Evolutionary conservation across 2,888 invertebrate species (phyloP).

Genomic region (Acanthosepion pharaonis): DNA sequence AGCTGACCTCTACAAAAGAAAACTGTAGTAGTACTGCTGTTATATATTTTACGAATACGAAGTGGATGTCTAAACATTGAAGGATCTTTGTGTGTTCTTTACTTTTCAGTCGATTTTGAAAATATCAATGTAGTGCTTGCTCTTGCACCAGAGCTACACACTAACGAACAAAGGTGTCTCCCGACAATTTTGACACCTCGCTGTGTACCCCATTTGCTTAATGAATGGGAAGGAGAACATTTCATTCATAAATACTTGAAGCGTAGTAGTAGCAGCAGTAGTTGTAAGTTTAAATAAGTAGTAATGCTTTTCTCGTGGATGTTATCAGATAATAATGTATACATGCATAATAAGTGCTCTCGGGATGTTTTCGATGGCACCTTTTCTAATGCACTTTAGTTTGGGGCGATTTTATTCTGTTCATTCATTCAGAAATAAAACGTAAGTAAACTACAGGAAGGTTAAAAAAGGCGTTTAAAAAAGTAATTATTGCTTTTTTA

Average conservation of each 20-base stretch:
- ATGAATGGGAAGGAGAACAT: constrained; percentile 21
- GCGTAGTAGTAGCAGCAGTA: constrained; percentile 17
- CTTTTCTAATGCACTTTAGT: not conserved
- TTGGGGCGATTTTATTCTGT: not conserved
- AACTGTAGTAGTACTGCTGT: not conserved
- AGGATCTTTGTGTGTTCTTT: not conserved
- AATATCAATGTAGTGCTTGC: not conserved
- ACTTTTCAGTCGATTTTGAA: not conserved
- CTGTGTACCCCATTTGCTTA: not conserved
- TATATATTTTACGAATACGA: not conserved
- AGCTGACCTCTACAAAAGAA: not conserved
- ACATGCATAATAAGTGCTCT: not conserved
- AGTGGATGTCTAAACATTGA: no score
- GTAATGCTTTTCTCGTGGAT: not conserved
- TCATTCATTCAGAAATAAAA: not conserved
- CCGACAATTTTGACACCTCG: constrained; percentile 1
- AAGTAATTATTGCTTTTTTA: not conserved
- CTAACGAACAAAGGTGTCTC: not conserved
- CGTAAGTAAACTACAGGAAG: not conserved
- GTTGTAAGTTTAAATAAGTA: constrained; percentile 20
- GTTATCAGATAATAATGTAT: not conserved
- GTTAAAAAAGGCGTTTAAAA: not conserved
- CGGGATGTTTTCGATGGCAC: not conserved
- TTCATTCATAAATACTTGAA: constrained; percentile 33
- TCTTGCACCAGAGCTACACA: not conserved